Evolutionary conservation across 2,888 invertebrate species (phyloP).

Genomic region (Graphium colonna): DNA sequence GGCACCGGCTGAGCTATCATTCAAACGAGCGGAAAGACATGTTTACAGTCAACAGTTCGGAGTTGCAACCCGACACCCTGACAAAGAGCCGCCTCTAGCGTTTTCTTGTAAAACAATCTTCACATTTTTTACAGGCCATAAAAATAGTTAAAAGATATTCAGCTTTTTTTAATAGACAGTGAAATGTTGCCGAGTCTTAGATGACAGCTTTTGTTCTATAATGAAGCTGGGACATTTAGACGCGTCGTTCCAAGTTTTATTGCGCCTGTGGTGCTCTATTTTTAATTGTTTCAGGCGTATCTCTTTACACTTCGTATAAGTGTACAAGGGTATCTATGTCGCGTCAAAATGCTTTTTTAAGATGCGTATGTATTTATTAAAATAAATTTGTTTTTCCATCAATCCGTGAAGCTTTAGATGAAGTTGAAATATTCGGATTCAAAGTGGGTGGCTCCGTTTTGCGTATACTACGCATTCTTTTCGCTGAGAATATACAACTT

Average conservation of each 20-base stretch:
- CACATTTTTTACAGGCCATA: slow-evolving; percentile 75
- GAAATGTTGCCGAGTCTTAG: slow-evolving; percentile 77
- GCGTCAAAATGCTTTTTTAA: slow-evolving; percentile 9
- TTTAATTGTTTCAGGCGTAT: slow-evolving; percentile 52
- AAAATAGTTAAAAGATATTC: slow-evolving; percentile 78
- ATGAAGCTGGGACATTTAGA: slow-evolving; percentile 73
- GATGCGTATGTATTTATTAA: background rate
- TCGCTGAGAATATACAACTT: background rate
- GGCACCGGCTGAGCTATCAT: slow-evolving; percentile 67
- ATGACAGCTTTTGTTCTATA: slow-evolving; percentile 79
- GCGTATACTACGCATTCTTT: background rate
- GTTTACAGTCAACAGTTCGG: slow-evolving; percentile 70
- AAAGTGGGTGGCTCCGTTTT: no score
- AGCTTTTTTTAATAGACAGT: slow-evolving; percentile 74
- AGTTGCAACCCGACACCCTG: slow-evolving; percentile 62
- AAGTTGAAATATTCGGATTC: background rate
- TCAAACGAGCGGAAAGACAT: slow-evolving; percentile 70
- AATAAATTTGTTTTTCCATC: background rate
- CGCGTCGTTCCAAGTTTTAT: slow-evolving; percentile 65
- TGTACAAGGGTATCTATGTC: slow-evolving; percentile 21
- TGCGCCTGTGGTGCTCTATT: slow-evolving; percentile 63
- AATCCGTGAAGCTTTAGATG: background rate
- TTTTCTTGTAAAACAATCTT: slow-evolving; percentile 75
- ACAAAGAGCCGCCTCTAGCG: slow-evolving; percentile 75
- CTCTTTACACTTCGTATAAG: slow-evolving; percentile 35